Evolutionary conservation across 2,113 vertebrate genomes (phyloP).

Genomic region (Epinephelus moara): DNA sequence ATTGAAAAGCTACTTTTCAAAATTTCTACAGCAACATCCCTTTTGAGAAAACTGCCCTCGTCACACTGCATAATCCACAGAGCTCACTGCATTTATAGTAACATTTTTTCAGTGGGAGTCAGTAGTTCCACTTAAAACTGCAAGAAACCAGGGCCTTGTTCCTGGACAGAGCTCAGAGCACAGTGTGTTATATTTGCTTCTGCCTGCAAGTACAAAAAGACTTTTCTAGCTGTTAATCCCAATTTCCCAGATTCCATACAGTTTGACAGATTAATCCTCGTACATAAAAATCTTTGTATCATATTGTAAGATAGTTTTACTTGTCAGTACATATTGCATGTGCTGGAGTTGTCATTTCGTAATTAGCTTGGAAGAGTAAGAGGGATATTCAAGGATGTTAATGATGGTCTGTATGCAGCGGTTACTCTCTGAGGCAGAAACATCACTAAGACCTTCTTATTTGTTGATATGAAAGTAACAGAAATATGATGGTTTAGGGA

Average conservation of each 20-base stretch:
- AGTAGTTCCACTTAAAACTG: not conserved
- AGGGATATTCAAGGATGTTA: not conserved
- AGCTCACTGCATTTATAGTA: not conserved
- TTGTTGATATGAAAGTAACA: too few relatives aligned
- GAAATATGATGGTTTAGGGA: too few relatives aligned
- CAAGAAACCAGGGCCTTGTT: too few relatives aligned
- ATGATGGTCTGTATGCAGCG: not conserved
- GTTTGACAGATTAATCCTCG: too few relatives aligned
- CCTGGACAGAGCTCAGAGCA: too few relatives aligned
- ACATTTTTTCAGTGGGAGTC: not conserved
- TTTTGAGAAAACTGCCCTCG: not conserved
- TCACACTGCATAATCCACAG: not conserved
- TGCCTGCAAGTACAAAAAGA: not conserved
- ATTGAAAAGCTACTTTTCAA: not conserved
- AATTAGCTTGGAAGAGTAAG: not conserved
- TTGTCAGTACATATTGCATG: too few relatives aligned
- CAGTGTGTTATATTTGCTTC: not conserved
- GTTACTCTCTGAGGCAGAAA: not conserved
- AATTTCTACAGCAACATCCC: not conserved
- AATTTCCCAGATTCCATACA: too few relatives aligned
- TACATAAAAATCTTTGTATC: too few relatives aligned
- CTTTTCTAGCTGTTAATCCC: too few relatives aligned
- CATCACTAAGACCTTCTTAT: too few relatives aligned
- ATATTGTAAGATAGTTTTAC: too few relatives aligned
- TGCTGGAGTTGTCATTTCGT: not conserved